Percentiles rank a stretch among this genome's conserved stretches.
phyloP scores from a whole-genome alignment of 2,888 invertebrate species.

The Orchestes rusci region DNA sequence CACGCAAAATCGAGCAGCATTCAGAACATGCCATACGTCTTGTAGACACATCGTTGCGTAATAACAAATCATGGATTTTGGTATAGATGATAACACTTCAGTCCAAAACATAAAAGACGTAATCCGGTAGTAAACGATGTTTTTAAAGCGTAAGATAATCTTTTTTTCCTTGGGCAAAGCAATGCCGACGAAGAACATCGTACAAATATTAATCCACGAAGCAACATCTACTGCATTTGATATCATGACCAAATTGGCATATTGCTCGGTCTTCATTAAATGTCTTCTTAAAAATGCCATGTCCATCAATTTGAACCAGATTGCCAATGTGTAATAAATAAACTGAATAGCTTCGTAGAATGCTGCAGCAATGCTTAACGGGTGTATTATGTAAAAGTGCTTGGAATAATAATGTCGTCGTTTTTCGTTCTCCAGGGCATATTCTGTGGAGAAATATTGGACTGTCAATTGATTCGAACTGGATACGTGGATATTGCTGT shows the following conservation, averaged over 20 bases:
- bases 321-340: conserved; percentile 5
- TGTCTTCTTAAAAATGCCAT: conserved; percentile 5
- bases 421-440: conserved; percentile 13
- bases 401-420: conserved; percentile 18
- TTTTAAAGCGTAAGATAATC: conserved; percentile 1
- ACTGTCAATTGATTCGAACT: conserved; percentile 4
- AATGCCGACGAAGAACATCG: conserved; percentile 6
- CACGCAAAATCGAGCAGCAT: not conserved
- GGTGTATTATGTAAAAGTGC: conserved; percentile 13
- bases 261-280: not conserved
- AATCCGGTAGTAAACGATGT: conserved; percentile 7
- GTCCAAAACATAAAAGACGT: conserved; percentile 12
- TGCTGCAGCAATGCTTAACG: conserved; percentile 10
- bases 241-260: not conserved
- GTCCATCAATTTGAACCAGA: conserved; percentile 7
- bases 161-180: not conserved
- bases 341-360: conserved; percentile 6
- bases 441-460: conserved; percentile 17
- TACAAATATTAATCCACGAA: conserved; percentile 9
- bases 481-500: conserved; percentile 4
- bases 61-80: conserved; percentile 11
- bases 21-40: conserved; percentile 1
- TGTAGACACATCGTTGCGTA: not conserved
- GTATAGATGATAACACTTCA: conserved; percentile 13
- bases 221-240: conserved; percentile 5